Base-by-base conservation (phyloP, 2,113 vertebrate species). In the Halichoerus grypus region DNA sequence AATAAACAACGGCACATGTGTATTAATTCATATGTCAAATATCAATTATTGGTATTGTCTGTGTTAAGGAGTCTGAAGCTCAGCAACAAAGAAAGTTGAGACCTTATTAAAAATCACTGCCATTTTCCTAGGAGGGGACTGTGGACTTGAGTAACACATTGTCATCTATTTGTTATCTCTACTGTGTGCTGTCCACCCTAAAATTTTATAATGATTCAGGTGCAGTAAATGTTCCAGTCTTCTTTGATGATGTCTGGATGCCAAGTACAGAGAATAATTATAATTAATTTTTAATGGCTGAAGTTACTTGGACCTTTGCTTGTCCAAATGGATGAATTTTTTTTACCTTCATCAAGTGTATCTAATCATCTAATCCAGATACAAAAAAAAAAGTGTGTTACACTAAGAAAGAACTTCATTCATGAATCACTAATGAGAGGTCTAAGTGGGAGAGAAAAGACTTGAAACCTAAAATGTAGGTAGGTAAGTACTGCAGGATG, bases 391-490 rank as follows among this genome's bases (percentile, higher is more conserved):
- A 31, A 71, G 16, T 63, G 4, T 22, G n/a, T 95, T 80, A 63
- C 19, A 31, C 76, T 90, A 24, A 88, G 12, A 96, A 57, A 93
- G 0, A 15, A 76, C 55, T 91, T 88, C 13, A 81, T 94, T 93
- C 74, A 87, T n/a, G 19, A 96, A 89, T 82, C 72, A 87, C 79
- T 95, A 96, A 95, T 77, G 31, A 91, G 31, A 74, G 31, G 15
- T 46, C 19, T 77, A 80, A 93, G 63, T n/a, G 31, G 22, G 36
- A 91, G 9, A 10, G 14, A 51, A 55, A 13, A 67, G 94, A 77
- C 5, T 61, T 65, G 51, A 95, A 88, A 84, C 67, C 85, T 81
- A 61, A 94, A 93, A 85, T 82, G 57, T 42, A 92, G 31, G 15
- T 65, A 74, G 80, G 55, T 91, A 39, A 71, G 11, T 88, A 88